phyloP scores from a whole-genome alignment of 1,140 invertebrate genomes.

The Euglossa dilemma region DNA sequence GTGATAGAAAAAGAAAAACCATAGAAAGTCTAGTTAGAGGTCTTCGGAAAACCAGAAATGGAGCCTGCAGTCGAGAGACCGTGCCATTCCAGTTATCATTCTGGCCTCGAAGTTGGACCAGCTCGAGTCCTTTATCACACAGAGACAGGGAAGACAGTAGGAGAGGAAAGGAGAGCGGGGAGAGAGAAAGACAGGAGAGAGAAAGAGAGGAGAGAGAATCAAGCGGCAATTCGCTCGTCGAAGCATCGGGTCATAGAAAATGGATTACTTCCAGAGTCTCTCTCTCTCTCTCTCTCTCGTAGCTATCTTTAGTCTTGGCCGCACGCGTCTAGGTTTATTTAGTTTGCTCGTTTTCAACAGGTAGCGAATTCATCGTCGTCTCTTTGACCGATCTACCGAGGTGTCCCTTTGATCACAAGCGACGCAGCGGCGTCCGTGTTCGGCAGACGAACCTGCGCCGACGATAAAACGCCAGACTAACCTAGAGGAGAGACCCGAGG shows the following conservation, averaged over 20 bases:
- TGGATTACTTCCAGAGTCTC: background rate
- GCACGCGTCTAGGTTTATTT: constrained; percentile 15
- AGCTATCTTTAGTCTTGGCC: background rate
- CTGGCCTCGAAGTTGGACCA: too few relatives aligned
- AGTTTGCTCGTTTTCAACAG: constrained; percentile 24
- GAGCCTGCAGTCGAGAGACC: too few relatives aligned
- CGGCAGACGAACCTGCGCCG: background rate
- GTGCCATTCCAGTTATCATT: too few relatives aligned
- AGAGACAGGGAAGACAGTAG: too few relatives aligned
- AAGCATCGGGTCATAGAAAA: constrained; percentile 4
- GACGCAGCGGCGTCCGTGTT: background rate
- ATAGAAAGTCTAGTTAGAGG: too few relatives aligned
- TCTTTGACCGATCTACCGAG: background rate
- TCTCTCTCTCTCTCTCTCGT: too few relatives aligned
- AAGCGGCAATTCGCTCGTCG: constrained; percentile 1
- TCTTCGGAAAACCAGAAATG: too few relatives aligned
- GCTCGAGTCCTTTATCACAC: too few relatives aligned
- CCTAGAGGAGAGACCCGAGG: background rate
- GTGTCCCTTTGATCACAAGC: background rate
- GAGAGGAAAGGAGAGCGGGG: background rate
- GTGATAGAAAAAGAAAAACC: too few relatives aligned
- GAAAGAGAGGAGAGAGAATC: background rate
- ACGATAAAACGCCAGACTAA: background rate
- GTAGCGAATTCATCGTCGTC: constrained; percentile 13
- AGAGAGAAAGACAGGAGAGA: background rate